These are phyloP conservation scores for Perizoma affinitatum DNA, from an alignment of 2,888 invertebrate genomes.

Conservation along the genomic window DNA sequence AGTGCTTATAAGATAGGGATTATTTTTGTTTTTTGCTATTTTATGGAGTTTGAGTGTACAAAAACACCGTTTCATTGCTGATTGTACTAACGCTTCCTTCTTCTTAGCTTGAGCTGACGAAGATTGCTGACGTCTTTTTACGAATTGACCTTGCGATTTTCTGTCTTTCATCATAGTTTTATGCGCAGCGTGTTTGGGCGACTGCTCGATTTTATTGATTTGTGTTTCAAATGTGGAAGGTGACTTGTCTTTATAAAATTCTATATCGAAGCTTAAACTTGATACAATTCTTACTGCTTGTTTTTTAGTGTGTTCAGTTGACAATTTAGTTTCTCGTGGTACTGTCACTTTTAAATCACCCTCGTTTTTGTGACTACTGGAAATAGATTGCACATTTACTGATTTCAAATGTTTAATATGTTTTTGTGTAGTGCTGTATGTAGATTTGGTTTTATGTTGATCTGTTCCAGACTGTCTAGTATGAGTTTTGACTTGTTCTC, in stretches of 20 bases:
- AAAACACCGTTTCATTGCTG: conserved; percentile 37
- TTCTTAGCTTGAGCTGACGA: conserved; percentile 2
- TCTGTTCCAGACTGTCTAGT: conserved; percentile 34
- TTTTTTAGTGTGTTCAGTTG: conserved; percentile 12
- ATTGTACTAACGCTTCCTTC: neutral
- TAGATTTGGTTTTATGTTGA: conserved; percentile 44
- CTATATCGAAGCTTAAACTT: conserved; percentile 38
- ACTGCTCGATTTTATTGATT: neutral
- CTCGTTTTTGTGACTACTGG: conserved; percentile 27
- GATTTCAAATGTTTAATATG: conserved; percentile 33
- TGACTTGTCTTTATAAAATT: conserved; percentile 38
- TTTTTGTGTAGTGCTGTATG: conserved; percentile 42
- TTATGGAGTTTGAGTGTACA: conserved; percentile 41
- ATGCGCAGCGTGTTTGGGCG: conserved; percentile 1
- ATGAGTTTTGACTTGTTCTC: conserved; percentile 25
- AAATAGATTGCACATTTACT: conserved; percentile 45
- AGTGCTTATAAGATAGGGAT: conserved; percentile 12
- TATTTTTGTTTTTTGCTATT: conserved; percentile 12
- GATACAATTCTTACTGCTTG: conserved; percentile 37
- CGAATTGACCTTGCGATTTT: neutral
- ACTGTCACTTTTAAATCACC: conserved; percentile 3
- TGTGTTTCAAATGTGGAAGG: neutral
- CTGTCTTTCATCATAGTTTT: conserved; percentile 1
- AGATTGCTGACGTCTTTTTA: conserved; percentile 1
- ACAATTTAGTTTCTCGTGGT: conserved; percentile 6